Evolutionary conservation across 2,113 vertebrate genomes (phyloP).

Genomic region (Poeciliopsis turrubarensis): DNA sequence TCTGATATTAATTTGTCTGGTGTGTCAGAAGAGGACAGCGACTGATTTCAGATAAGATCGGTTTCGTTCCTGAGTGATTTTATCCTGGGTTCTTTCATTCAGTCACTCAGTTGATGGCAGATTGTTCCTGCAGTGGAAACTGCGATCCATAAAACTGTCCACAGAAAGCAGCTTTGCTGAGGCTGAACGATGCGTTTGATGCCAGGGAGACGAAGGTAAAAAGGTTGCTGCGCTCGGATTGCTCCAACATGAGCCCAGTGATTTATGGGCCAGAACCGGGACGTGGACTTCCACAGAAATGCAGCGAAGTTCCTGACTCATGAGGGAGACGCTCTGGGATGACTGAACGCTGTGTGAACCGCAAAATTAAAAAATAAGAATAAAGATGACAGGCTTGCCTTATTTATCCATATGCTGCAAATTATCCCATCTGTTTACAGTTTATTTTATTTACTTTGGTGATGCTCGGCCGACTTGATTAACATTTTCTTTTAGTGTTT

Average conservation of each 20-base stretch:
- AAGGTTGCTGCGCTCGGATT: constrained; percentile 43
- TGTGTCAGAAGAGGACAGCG: too few species aligned
- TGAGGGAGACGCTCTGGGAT: constrained; percentile 25
- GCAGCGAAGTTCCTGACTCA: constrained; percentile 59
- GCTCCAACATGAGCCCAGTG: constrained; percentile 26
- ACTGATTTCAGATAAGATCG: too few species aligned
- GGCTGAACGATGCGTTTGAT: constrained; percentile 30
- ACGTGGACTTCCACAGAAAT: constrained; percentile 55
- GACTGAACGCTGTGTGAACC: constrained; percentile 65
- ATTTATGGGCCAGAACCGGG: constrained; percentile 53
- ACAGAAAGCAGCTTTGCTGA: constrained; percentile 9
- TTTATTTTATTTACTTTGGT: constrained; percentile 79
- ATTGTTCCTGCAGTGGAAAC: constrained; percentile 44
- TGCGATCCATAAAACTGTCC: constrained; percentile 16
- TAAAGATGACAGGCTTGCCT: constrained; percentile 66
- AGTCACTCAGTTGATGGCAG: constrained; percentile 7
- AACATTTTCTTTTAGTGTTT: constrained; percentile 74
- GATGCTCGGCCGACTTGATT: constrained; percentile 67
- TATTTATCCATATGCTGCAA: constrained; percentile 73
- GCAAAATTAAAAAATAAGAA: constrained; percentile 53
- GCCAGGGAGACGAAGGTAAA: constrained; percentile 42
- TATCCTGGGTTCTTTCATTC: constrained; percentile 12
- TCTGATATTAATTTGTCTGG: too few species aligned
- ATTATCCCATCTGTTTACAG: constrained; percentile 78
- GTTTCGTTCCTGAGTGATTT: constrained; percentile 22